A percentile compares a stretch with the other conserved stretches of the same genome.
Evolutionary conservation across 2,888 invertebrate species (phyloP).

Genomic region (Nomada goodeniana): DNA sequence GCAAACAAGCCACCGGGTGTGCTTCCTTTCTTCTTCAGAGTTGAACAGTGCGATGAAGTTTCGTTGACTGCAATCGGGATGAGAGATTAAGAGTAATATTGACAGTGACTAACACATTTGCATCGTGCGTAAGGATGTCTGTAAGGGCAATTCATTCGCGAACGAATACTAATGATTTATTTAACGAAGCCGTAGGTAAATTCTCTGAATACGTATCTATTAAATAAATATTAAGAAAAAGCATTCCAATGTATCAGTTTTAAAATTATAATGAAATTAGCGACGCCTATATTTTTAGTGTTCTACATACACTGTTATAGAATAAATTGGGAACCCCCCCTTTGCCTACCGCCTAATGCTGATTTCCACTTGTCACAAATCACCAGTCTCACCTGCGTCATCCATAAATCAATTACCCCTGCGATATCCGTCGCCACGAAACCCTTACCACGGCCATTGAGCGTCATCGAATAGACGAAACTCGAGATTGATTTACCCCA

Average conservation of each 20-base stretch:
- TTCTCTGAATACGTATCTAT: too few species aligned
- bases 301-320: too few species aligned
- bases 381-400: neutral
- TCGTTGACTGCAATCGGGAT: slow-evolving; percentile 25
- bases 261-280: too few species aligned
- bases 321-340: neutral
- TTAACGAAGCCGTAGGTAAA: too few species aligned
- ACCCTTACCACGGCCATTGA: neutral
- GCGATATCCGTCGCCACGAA: neutral
- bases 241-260: too few species aligned
- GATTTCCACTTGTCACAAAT: neutral
- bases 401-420: slow-evolving; percentile 21
- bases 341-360: too few species aligned
- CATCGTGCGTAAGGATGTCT: too few species aligned
- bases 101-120: slow-evolving; percentile 13
- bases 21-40: slow-evolving; percentile 2
- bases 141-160: too few species aligned
- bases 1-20: slow-evolving; percentile 34
- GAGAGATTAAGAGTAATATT: slow-evolving; percentile 42
- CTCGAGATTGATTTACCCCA: neutral
- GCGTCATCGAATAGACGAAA: neutral
- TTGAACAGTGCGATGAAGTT: slow-evolving; percentile 7
- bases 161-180: too few species aligned
- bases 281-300: too few species aligned
- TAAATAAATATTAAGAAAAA: too few species aligned